A percentile compares a stretch with the other conserved stretches of the same genome.
Evolutionary conservation across 2,797 vertebrate species (phyloP).

Genomic region (Tarsius wallacei): DNA sequence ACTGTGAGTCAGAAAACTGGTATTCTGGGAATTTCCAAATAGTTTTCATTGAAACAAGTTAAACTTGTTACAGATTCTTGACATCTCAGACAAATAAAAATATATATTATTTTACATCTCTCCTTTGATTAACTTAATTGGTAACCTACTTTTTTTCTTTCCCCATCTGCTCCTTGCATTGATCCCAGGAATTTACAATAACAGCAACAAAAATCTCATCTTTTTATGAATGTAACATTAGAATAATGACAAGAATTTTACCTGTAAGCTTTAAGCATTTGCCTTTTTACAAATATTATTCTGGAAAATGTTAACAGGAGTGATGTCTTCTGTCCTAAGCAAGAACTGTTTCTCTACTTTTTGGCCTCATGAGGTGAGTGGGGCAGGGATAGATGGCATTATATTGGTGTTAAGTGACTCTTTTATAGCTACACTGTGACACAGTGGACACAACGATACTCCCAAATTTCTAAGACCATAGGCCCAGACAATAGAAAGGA

Average conservation of each 20-base stretch:
- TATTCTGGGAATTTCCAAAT: constrained; percentile 31
- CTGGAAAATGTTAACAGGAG: not conserved
- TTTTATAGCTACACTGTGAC: not conserved
- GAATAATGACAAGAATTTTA: not conserved
- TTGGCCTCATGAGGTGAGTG: not conserved
- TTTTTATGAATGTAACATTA: not conserved
- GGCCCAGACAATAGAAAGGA: not conserved
- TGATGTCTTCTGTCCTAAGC: not conserved
- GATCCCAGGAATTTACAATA: not conserved
- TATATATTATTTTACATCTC: constrained; percentile 16
- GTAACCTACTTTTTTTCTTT: constrained; percentile 1
- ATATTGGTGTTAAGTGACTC: not conserved
- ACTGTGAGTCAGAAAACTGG: not conserved
- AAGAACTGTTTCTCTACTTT: not conserved
- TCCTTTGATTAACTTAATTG: not conserved
- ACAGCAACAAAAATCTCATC: not conserved
- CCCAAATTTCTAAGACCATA: not conserved
- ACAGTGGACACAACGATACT: not conserved
- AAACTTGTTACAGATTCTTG: not conserved
- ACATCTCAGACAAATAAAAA: not conserved
- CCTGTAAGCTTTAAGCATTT: not conserved
- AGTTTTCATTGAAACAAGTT: constrained; percentile 40
- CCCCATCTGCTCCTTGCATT: not conserved
- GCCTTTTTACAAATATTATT: not conserved
- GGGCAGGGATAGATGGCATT: not conserved